These are phyloP conservation scores for Rhinoraja longicauda DNA, from an alignment of 2,797 vertebrate genomes.

Conservation along the genomic window DNA sequence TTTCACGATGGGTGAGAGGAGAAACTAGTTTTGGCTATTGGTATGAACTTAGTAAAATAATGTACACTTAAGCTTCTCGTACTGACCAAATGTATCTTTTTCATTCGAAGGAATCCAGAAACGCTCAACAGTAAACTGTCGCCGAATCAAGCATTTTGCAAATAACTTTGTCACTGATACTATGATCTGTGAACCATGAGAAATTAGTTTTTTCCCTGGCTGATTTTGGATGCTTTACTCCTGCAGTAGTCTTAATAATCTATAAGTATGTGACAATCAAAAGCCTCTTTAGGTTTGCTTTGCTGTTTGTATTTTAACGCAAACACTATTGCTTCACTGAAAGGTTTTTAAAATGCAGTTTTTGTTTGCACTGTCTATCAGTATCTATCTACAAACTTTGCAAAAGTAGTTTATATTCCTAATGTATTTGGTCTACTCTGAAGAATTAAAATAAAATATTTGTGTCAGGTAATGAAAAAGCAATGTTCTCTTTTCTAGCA, in stretches of 20 bases:
- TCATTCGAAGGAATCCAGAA: conserved; percentile 70
- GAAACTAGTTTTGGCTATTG: too few species aligned
- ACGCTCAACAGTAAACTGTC: conserved; percentile 76
- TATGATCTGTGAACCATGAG: conserved; percentile 78
- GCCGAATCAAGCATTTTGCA: conserved; percentile 82
- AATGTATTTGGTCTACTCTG: neutral
- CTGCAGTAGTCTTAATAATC: neutral
- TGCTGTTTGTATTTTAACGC: conserved; percentile 54
- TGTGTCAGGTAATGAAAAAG: neutral
- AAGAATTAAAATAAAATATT: neutral
- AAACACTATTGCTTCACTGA: conserved; percentile 35
- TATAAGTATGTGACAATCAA: conserved; percentile 55
- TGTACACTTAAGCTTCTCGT: neutral
- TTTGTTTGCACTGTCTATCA: conserved; percentile 33
- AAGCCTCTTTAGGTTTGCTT: conserved; percentile 58
- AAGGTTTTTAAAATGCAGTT: conserved; percentile 29
- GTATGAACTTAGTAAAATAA: too few species aligned
- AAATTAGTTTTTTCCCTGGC: neutral
- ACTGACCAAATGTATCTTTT: neutral
- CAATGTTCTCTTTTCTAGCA: neutral
- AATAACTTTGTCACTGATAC: conserved; percentile 85
- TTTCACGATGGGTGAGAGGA: too few species aligned
- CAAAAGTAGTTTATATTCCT: conserved; percentile 8
- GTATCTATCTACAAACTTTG: conserved; percentile 19
- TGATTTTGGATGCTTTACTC: conserved; percentile 28